A percentile compares a stretch with the other conserved stretches of the same genome.
phyloP scores from a whole-genome alignment of 2,113 vertebrate species.

The Psephotus haematonotus region DNA sequence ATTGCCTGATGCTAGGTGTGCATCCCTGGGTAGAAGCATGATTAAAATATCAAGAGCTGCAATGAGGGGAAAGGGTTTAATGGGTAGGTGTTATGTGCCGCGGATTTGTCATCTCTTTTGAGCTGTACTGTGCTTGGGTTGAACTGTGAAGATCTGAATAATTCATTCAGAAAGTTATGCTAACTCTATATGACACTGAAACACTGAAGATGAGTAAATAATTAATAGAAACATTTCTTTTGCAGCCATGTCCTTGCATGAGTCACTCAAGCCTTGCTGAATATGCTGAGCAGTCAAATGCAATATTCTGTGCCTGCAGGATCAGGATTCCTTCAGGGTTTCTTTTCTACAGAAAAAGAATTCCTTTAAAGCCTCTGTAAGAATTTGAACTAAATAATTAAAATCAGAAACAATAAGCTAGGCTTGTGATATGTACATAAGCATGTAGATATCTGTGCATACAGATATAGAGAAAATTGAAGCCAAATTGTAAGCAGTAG shows the following conservation, averaged over 20 bases:
- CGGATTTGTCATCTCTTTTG: not conserved
- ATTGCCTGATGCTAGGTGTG: not conserved
- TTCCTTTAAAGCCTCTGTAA: not conserved
- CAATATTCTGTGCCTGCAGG: not conserved
- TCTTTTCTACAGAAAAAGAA: not conserved
- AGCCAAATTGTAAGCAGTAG: not conserved
- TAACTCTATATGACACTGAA: not conserved
- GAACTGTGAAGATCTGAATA: conserved; percentile 20
- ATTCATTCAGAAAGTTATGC: conserved; percentile 45
- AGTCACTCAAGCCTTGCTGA: not conserved
- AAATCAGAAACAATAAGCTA: not conserved
- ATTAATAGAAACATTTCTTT: conserved; percentile 14
- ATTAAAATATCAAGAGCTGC: not conserved
- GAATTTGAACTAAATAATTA: conserved; percentile 3
- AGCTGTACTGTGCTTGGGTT: not conserved
- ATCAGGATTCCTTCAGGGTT: not conserved
- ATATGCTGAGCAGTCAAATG: not conserved
- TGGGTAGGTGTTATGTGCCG: accelerated
- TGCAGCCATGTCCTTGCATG: not conserved
- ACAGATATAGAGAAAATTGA: not conserved
- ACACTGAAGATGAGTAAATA: conserved; percentile 25
- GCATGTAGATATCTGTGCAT: not conserved
- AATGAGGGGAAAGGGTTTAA: not conserved
- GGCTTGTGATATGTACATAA: not conserved
- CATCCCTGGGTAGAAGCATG: not conserved